A percentile compares a stretch with the other conserved stretches of the same genome.
Evolutionary conservation across 2,113 vertebrate genomes (phyloP).

Genomic region (Eretmochelys imbricata): DNA sequence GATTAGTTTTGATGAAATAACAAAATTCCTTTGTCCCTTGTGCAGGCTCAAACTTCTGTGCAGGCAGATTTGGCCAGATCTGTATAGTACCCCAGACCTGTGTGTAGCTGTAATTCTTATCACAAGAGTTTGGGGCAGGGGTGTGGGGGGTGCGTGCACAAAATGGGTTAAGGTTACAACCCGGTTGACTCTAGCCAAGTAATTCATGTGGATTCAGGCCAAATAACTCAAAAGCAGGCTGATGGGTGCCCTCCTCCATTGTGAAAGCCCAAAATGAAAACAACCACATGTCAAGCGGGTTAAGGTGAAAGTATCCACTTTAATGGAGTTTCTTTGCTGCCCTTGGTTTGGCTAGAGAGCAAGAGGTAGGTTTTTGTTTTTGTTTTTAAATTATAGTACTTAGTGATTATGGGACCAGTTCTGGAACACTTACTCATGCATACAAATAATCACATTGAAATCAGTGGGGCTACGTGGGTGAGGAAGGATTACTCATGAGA

Average conservation of each 20-base stretch:
- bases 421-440: rapidly evolving
- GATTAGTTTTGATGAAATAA: conserved; percentile 73
- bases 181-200: background rate
- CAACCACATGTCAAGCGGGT: background rate
- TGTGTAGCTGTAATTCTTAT: background rate
- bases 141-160: rapidly evolving
- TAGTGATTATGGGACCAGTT: rapidly evolving
- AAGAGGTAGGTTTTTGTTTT: background rate
- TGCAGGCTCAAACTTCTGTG: background rate
- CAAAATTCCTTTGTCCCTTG: conserved; percentile 69
- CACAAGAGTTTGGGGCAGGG: background rate
- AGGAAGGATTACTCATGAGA: background rate
- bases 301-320: conserved; percentile 12
- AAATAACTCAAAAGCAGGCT: conserved; percentile 30
- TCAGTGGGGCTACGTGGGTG: background rate
- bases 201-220: background rate
- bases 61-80: conserved; percentile 36
- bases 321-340: background rate
- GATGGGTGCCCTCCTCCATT: conserved; percentile 12
- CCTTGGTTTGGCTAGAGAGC: rapidly evolving
- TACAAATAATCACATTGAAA: background rate
- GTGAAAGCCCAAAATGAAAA: background rate
- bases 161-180: rapidly evolving
- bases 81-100: background rate
- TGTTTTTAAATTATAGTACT: no score